phyloP scores from a whole-genome alignment of 2,888 invertebrate species.

The Rambutsinella grinnellia region DNA sequence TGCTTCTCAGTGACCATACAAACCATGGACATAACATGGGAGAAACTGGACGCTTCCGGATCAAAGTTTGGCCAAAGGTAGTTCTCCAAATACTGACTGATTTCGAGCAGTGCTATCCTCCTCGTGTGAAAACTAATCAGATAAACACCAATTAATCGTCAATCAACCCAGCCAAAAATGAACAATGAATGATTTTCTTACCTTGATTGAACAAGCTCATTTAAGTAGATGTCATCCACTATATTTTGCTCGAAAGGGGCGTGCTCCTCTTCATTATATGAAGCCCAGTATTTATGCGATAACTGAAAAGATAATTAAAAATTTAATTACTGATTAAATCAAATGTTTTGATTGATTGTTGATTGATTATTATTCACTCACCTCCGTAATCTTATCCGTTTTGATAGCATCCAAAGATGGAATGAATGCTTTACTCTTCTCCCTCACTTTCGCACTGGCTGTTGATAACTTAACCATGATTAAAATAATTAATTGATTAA shows the following conservation, averaged over 20 bases:
- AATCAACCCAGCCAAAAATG: no score
- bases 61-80: conserved; percentile 97
- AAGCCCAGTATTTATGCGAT: conserved; percentile 93
- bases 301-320: conserved; percentile 74
- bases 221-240: conserved; percentile 88
- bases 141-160: conserved; percentile 35
- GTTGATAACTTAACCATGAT: conserved; percentile 66
- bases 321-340: not conserved
- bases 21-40: conserved; percentile 97
- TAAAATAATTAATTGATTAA: no score
- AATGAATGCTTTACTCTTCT: conserved; percentile 58
- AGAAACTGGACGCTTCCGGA: conserved; percentile 79
- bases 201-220: conserved; percentile 88
- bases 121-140: conserved; percentile 80
- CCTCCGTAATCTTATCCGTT: conserved; percentile 89
- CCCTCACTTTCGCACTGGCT: conserved; percentile 56
- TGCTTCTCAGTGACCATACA: conserved; percentile 99
- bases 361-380: no score
- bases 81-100: conserved; percentile 96
- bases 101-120: conserved; percentile 96
- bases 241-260: conserved; percentile 82
- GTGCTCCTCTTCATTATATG: conserved; percentile 81
- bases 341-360: not conserved
- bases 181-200: conserved; percentile 73
- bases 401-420: conserved; percentile 93